These are phyloP conservation scores for Cryptomyrus ogoouensis DNA, from an alignment of 2,113 vertebrate species.

Conservation along the genomic window DNA sequence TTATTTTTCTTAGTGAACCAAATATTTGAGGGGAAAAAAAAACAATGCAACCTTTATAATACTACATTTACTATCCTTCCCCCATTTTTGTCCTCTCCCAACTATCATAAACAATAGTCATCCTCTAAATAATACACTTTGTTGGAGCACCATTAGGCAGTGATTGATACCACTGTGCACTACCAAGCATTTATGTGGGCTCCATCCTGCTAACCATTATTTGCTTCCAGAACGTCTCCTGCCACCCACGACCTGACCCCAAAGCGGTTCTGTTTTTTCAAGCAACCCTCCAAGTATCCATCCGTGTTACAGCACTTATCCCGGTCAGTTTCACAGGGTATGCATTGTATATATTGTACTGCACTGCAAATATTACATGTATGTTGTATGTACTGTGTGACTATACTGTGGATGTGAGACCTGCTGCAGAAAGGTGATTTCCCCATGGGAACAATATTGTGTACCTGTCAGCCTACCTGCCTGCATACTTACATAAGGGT, in stretches of 20 bases:
- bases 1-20: neutral
- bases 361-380: neutral
- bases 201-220: neutral
- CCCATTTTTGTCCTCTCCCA: neutral
- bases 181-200: neutral
- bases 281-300: neutral
- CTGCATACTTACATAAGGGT: neutral
- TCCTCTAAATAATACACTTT: neutral
- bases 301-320: neutral
- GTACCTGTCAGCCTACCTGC: neutral
- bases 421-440: neutral
- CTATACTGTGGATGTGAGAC: neutral
- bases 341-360: neutral
- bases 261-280: neutral
- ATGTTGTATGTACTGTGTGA: neutral
- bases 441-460: neutral
- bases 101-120: neutral
- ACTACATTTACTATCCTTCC: neutral
- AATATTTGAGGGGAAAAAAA: neutral
- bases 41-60: neutral
- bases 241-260: neutral
- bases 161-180: neutral
- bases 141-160: neutral
- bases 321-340: neutral
- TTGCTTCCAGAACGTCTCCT: neutral